phyloP scores from a whole-genome alignment of 2,113 vertebrate genomes.

The Oryzias javanicus region DNA sequence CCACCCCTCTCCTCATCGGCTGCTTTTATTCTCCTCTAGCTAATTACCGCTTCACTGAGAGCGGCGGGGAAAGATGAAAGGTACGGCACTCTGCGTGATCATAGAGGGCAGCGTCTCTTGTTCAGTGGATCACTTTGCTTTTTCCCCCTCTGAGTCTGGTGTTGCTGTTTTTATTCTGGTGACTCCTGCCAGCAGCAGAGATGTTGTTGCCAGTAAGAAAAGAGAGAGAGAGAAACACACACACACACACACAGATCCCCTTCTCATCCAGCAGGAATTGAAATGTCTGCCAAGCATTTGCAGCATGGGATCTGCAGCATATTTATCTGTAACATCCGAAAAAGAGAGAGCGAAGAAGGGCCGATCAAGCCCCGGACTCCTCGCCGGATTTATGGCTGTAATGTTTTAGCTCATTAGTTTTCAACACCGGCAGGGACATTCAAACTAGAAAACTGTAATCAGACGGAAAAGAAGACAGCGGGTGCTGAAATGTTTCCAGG shows the following conservation, averaged over 20 bases:
- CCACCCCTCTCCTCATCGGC: conserved; percentile 79
- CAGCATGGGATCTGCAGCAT: conserved; percentile 56
- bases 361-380: conserved; percentile 43
- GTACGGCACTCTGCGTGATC: conserved; percentile 82
- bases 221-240: conserved; percentile 46
- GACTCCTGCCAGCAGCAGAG: conserved; percentile 78
- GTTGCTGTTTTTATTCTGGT: conserved; percentile 85
- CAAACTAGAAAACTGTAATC: conserved; percentile 9
- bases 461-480: conserved; percentile 14
- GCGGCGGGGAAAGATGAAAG: conserved; percentile 55
- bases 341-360: conserved; percentile 41
- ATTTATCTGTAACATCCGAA: conserved; percentile 61
- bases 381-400: conserved; percentile 32
- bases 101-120: conserved; percentile 77
- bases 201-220: conserved; percentile 69
- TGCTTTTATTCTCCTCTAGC: conserved; percentile 91
- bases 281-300: conserved; percentile 71
- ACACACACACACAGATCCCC: conserved; percentile 26
- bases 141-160: conserved; percentile 74
- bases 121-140: conserved; percentile 80
- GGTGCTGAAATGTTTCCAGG: conserved; percentile 15
- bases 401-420: conserved; percentile 32
- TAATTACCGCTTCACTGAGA: conserved; percentile 83
- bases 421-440: conserved; percentile 28
- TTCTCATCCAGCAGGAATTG: conserved; percentile 68